Evolutionary conservation across 2,888 invertebrate genomes (phyloP).

Genomic region (Polydrusus cervinus): DNA sequence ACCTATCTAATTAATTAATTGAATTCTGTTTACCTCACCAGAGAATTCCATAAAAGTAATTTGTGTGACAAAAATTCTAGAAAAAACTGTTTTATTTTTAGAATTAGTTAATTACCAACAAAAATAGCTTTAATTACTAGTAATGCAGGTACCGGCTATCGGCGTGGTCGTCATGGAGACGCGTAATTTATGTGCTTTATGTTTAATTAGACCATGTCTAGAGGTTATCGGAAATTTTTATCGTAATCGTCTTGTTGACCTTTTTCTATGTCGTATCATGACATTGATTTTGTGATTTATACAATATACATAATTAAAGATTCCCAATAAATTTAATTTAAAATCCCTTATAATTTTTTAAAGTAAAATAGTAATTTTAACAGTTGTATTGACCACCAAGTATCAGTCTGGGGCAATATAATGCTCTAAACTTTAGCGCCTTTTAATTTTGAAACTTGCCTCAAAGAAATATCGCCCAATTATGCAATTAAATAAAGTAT

Average conservation of each 20-base stretch:
- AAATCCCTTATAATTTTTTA: no score
- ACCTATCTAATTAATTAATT: no score
- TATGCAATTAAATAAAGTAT: no score
- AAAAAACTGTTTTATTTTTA: not conserved
- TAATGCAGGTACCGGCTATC: not conserved
- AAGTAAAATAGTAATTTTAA: no score
- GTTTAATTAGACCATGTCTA: slow-evolving; percentile 1
- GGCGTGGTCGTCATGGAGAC: not conserved
- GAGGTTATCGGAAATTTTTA: not conserved
- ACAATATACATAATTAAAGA: not conserved
- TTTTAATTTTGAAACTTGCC: no score
- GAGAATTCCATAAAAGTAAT: not conserved
- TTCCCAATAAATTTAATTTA: not conserved
- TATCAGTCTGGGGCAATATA: no score
- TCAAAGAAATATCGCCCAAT: no score
- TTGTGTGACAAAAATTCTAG: not conserved
- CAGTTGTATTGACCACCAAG: no score
- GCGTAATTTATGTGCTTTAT: not conserved
- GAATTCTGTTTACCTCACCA: not conserved
- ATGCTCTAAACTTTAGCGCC: no score
- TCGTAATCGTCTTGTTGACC: not conserved
- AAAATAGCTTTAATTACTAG: not conserved
- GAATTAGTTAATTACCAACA: not conserved
- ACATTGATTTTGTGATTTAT: not conserved
- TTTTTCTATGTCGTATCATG: not conserved